These are phyloP conservation scores for Trachelipus rathkii DNA, from an alignment of 1,140 invertebrate genomes.

Conservation along the genomic window DNA sequence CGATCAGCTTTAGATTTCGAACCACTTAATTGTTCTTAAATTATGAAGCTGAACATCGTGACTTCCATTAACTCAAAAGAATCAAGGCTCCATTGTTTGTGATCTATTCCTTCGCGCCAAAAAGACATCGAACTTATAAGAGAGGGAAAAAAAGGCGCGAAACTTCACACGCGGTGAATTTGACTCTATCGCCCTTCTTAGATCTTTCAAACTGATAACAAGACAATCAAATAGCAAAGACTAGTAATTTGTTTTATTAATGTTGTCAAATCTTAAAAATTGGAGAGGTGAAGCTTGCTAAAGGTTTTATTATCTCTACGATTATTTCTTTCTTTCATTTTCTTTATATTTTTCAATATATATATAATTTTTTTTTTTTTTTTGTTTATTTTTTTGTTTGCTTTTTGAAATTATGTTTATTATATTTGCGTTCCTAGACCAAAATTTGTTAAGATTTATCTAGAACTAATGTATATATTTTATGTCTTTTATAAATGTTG, in stretches of 20 bases:
- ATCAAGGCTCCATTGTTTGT: neutral
- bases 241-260: neutral
- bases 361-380: neutral
- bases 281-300: neutral
- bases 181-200: neutral
- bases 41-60: neutral
- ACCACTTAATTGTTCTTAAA: neutral
- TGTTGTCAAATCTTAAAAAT: conserved; percentile 8
- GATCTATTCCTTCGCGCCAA: neutral
- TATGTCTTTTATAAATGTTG: neutral
- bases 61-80: neutral
- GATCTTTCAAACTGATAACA: neutral
- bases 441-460: neutral
- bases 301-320: neutral
- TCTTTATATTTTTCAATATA: neutral
- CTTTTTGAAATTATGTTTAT: neutral
- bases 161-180: neutral
- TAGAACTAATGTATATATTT: neutral
- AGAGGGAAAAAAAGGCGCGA: neutral
- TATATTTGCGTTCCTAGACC: neutral
- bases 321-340: neutral
- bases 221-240: neutral
- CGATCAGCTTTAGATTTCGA: neutral
- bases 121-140: neutral
- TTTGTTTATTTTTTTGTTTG: neutral